Base-by-base conservation (phyloP, 2,113 vertebrate species). In the Dissostichus mawsoni region DNA sequence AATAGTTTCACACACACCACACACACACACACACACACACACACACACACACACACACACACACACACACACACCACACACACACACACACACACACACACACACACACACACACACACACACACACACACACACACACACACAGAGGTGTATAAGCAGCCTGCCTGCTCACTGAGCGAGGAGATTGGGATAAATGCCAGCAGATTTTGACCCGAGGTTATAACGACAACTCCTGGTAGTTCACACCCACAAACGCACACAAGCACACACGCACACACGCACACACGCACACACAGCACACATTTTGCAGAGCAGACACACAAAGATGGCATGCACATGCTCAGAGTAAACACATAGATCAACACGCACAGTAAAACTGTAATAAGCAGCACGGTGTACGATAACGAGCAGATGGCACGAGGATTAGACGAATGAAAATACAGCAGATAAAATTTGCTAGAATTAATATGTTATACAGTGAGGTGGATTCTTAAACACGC, bases 351-450 rank as follows among this genome's bases (percentile, higher is more conserved):
- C 25, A 79, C 80, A 72, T 6, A 83, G 67, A 62, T 56, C 13
- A 16, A 63, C 52, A 66, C 9, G 13, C 25, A 79, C 51, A 83
- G 74, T 62, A 87, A 87, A 82, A 85, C 33, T 88, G 82, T 78
- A 76, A 90, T 87, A 88, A 82, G 79, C 80, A 81, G 78, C 65
- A 63, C 33, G 5, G 47, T 70, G 73, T 76, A 80, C 55, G 10
- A 87, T 89, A 8, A 92, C 81, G 89, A 93, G 91, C 96, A 97
- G 97, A 96, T 96, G 96, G 96, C 12, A 17, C 89, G 8, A 59
- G 90, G 91, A 81, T 94, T 92, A 94, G 94, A 88, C 90, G 95
- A 94, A 95, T 87, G 91, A 95, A 96, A 96, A 96, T 93, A 94
- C 93, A 90, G 0, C 73, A 90, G 53, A 85, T 88, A 90, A 95